Base-by-base conservation (phyloP, 2,888 invertebrate genomes). In the Lasius platythorax region DNA sequence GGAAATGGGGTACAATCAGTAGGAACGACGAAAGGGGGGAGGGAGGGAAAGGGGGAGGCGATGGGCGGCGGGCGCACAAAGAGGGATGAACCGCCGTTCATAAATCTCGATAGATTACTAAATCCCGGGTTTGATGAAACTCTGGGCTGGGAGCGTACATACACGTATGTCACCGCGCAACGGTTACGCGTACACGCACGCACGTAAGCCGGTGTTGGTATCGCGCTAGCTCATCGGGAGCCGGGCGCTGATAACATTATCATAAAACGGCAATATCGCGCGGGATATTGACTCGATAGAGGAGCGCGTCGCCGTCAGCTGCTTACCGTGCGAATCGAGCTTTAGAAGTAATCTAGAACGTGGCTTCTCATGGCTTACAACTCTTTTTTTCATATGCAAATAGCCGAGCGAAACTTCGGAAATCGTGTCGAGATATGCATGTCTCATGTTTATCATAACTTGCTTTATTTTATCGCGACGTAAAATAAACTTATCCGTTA, bases 161-260 rank as follows among this genome's bases (percentile, higher is more conserved):
- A 85, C 79, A 90, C 86, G 91, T 91, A 88, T 91, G 86, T 85
- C 87, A 84, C 87, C 83, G 61, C 66, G 75, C 84, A 76, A 83
- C 67, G 73, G 61, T 84, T 83, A 83, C 84, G 87, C 72, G 82
- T 84, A 88, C 78, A 84, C 56, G 81, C 70, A 66, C 73, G 73
- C 74, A 73, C 58, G 79, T 87, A 82, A 82, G 76, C 84, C 58
- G 82, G 75, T 83, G 91, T 87, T 91, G 91, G 89, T 93, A 94
- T 94, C 94, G 93, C 92, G 90, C 90, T 91, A 92, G 93, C 93
- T 95, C 94, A 94, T 95, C 94, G 93, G 91, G 89, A 91, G 91
- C 92, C 95, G 95, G 95, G 94, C 93, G 94, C 94, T 95, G 95
- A 95, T 95, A 95, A 95, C 95, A 95, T 95, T 95, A 95, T 95